Base-by-base conservation (phyloP, 1,140 invertebrate species). In the Lepidurus apus region DNA sequence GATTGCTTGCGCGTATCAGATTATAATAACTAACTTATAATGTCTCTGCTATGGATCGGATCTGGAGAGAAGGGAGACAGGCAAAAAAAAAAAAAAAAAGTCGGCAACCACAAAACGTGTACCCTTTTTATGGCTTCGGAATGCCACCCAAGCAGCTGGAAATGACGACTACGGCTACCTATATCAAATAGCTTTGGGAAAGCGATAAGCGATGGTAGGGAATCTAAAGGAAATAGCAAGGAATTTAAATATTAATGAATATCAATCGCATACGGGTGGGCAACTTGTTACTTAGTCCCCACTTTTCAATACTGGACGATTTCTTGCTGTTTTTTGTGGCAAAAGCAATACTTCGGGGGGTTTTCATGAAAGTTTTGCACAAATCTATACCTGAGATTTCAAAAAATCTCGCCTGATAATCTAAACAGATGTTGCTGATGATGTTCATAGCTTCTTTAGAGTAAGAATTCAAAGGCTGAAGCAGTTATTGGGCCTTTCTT, bases 41-140 rank as follows among this genome's bases (percentile, higher is more conserved):
- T 65, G 53, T 65, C 53, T 65, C n/a, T 65, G 53, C 53, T 65
- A 65, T 65, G 53, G 53, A 65, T 65, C 53, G 53, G 53, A 65
- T 21, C 53, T 65, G 17, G 1, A 17, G 2, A 65, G 53, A 65
- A 65, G 53, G 17, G 53, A 47, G 21, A 65, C 53, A 65, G 53
- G 53, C 21, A 65, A 65, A 34, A 34, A 34, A 34, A 34, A 34
- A 34, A 34, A 2, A 3, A 3, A 34, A 34, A 65, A 65, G 53
- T 65, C 53, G 53, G 53, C 53, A 65, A 65, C 13, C 53, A 65
- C 53, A 65, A 65, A 65, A 65, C 53, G 53, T 65, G 53, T 65
- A 65, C 53, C 53, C 53, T 65, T 65, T 65, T 65, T 65, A 65
- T 65, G 53, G 53, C 53, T 65, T 65, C 53, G 53, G 53, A 21